phyloP scores from a whole-genome alignment of 2,888 invertebrate genomes.

The Leptura quadrifasciata region DNA sequence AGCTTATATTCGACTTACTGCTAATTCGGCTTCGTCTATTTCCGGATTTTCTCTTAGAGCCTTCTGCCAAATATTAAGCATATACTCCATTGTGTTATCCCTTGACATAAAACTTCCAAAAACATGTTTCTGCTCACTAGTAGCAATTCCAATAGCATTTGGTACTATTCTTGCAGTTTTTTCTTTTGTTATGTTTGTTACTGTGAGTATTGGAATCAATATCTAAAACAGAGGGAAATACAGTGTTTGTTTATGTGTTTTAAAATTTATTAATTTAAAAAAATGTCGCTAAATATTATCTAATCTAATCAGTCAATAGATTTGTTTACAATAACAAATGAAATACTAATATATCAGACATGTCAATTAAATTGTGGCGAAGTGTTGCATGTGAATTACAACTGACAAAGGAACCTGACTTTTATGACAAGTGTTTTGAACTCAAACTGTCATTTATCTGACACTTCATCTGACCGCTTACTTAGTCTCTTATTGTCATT shows the following conservation, averaged over 20 bases:
- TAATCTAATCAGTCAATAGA: background rate
- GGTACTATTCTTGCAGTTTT: constrained; percentile 95
- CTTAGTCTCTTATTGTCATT: too few species aligned
- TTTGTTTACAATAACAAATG: background rate
- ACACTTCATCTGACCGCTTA: too few species aligned
- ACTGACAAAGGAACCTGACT: too few species aligned
- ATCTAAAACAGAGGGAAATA: constrained; percentile 76
- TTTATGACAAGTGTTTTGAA: too few species aligned
- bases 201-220: constrained; percentile 89
- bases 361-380: background rate
- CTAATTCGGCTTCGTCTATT: constrained; percentile 58
- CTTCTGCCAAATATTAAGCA: constrained; percentile 88
- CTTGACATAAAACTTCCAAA: constrained; percentile 93
- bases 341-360: too few species aligned
- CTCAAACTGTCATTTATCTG: too few species aligned
- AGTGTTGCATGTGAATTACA: background rate
- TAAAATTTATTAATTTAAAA: background rate
- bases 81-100: constrained; percentile 89
- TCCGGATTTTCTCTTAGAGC: constrained; percentile 71
- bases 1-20: constrained; percentile 43
- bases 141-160: constrained; percentile 93
- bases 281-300: background rate
- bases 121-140: constrained; percentile 87
- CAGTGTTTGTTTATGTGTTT: background rate
- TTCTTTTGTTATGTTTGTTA: constrained; percentile 91